These are phyloP conservation scores for Lycodopsis pacificus DNA, from an alignment of 2,797 vertebrate species.

Conservation along the genomic window DNA sequence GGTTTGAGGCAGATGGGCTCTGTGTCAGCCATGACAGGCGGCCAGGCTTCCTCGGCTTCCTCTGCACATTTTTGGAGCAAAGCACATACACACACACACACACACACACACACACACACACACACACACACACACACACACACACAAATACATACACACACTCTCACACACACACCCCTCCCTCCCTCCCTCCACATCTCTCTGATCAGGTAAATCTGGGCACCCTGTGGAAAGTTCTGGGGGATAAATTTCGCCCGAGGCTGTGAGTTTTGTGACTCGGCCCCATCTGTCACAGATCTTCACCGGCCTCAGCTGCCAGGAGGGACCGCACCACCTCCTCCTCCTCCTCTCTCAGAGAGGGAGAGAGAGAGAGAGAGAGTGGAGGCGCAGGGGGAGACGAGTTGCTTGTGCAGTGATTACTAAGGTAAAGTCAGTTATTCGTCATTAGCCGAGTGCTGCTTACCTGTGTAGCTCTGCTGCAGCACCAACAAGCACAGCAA, in stretches of 20 bases:
- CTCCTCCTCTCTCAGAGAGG: slow-evolving; percentile 29
- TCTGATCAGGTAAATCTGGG: slow-evolving; percentile 98
- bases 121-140: slow-evolving; percentile 25
- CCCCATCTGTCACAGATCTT: slow-evolving; percentile 98
- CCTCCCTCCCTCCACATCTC: slow-evolving; percentile 52
- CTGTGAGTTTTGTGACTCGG: slow-evolving; percentile 95
- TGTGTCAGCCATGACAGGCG: slow-evolving; percentile 96
- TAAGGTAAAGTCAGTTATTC: slow-evolving; percentile 45
- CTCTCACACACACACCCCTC: slow-evolving; percentile 16
- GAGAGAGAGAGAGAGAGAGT: neutral
- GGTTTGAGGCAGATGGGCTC: slow-evolving; percentile 98
- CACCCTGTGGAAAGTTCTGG: slow-evolving; percentile 92
- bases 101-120: slow-evolving; percentile 29
- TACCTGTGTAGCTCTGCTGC: slow-evolving; percentile 55
- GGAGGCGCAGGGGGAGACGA: slow-evolving; percentile 27
- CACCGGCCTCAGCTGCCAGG: slow-evolving; percentile 89
- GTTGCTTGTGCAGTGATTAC: slow-evolving; percentile 36
- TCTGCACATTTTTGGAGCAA: slow-evolving; percentile 84
- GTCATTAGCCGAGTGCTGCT: slow-evolving; percentile 40
- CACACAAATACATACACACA: slow-evolving; percentile 31
- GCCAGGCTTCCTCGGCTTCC: slow-evolving; percentile 90
- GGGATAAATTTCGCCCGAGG: slow-evolving; percentile 77
- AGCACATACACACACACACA: slow-evolving; percentile 19
- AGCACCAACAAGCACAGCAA: neutral
- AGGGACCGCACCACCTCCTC: slow-evolving; percentile 84